Evolutionary conservation across 1,140 invertebrate species (phyloP).

Genomic region (Drosophila sturtevanti): DNA sequence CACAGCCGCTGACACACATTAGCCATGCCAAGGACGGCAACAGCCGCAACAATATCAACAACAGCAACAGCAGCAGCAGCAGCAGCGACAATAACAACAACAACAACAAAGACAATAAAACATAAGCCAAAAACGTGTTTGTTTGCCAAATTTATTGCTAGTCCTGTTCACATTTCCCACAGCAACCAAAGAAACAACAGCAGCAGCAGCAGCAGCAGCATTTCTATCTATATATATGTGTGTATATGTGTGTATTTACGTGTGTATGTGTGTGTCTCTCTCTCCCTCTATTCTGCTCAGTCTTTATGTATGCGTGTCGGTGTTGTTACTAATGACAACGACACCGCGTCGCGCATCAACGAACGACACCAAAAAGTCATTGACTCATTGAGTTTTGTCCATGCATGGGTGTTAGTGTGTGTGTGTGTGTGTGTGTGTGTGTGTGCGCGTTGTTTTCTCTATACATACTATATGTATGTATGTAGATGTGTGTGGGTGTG

Average conservation of each 20-base stretch:
- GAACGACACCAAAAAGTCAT: conserved; percentile 78
- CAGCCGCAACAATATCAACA: conserved; percentile 43
- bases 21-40: conserved; percentile 65
- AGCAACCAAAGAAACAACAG: conserved; percentile 44
- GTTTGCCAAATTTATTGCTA: conserved; percentile 74
- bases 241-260: conserved; percentile 20
- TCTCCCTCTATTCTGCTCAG: conserved; percentile 8
- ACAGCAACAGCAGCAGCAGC: conserved; percentile 51
- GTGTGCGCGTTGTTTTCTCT: no score
- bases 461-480: no score
- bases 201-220: conserved; percentile 48
- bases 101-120: conserved; percentile 56
- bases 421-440: conserved; percentile 19
- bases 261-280: conserved; percentile 15
- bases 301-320: conserved; percentile 34
- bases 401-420: conserved; percentile 21
- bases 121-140: conserved; percentile 71
- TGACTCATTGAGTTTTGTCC: conserved; percentile 73
- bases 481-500: conserved; percentile 8
- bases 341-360: conserved; percentile 73
- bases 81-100: conserved; percentile 49
- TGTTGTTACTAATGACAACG: conserved; percentile 80
- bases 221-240: conserved; percentile 20
- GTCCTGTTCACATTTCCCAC: conserved; percentile 55
- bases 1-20: conserved; percentile 69